A percentile compares a stretch with the other conserved stretches of the same genome.
These are phyloP conservation scores for Camptogramma bilineatum DNA, from an alignment of 2,888 invertebrate genomes.

Conservation along the genomic window DNA sequence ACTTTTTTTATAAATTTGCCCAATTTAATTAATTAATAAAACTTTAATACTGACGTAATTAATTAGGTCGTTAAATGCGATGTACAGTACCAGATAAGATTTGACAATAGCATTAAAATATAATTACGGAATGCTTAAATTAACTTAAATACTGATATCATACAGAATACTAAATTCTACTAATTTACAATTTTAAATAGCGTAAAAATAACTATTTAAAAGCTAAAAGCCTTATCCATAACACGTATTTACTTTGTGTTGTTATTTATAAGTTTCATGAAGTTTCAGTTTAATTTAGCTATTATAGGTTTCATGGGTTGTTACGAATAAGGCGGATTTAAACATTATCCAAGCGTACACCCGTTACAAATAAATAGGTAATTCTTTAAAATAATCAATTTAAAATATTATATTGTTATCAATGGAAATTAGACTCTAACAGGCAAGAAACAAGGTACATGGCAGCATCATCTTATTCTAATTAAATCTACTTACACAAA, in stretches of 20 bases:
- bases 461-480: constrained; percentile 37
- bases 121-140: constrained; percentile 62
- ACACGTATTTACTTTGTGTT: not conserved
- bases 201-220: not conserved
- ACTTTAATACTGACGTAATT: constrained; percentile 69
- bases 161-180: constrained; percentile 36
- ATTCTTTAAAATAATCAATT: not conserved
- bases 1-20: constrained; percentile 23
- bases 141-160: constrained; percentile 38
- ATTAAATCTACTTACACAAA: constrained; percentile 22
- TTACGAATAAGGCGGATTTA: not conserved
- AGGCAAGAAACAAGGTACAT: constrained; percentile 47
- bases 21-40: constrained; percentile 49
- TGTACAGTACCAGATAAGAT: constrained; percentile 53
- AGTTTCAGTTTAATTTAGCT: not conserved
- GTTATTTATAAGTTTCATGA: too few relatives aligned
- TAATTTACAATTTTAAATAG: constrained; percentile 36
- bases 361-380: not conserved
- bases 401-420: not conserved
- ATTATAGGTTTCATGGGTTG: not conserved
- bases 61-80: constrained; percentile 71
- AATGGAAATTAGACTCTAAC: constrained; percentile 37
- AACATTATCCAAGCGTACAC: not conserved
- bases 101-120: constrained; percentile 45
- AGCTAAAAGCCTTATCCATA: constrained; percentile 6